Conservation (phyloP, 2,888 invertebrate genomes). For the Bombylius discolor region DNA sequence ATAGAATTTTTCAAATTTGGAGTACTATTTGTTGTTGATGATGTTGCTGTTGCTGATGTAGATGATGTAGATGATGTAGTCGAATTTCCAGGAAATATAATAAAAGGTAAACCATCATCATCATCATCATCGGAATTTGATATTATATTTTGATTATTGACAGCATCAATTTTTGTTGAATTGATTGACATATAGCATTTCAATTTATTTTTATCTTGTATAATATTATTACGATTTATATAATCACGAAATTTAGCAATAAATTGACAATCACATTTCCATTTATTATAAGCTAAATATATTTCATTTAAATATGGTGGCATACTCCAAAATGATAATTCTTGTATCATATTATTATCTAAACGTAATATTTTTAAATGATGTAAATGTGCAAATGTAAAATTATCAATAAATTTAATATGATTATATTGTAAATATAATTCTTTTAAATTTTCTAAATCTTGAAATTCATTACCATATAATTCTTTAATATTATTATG, state of each 20-base stretch:
- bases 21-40: constrained; percentile 13
- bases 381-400: constrained; percentile 69
- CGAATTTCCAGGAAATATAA: background rate
- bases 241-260: constrained; percentile 66
- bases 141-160: background rate
- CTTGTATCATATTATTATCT: constrained; percentile 69
- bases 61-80: constrained; percentile 15
- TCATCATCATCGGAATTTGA: background rate
- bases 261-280: constrained; percentile 81
- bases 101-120: background rate
- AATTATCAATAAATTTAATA: constrained; percentile 68
- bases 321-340: constrained; percentile 69
- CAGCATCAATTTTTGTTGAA: background rate
- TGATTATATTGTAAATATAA: constrained; percentile 78
- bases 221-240: constrained; percentile 59
- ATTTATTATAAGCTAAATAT: constrained; percentile 66
- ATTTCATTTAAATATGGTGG: constrained; percentile 52
- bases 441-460: constrained; percentile 69
- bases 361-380: constrained; percentile 72
- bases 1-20: background rate
- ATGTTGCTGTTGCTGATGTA: constrained; percentile 11
- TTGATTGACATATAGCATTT: constrained; percentile 47
- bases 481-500: constrained; percentile 69
- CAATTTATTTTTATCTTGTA: constrained; percentile 62
- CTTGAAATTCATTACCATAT: constrained; percentile 71